These are phyloP conservation scores for Luehdorfia chinensis DNA, from an alignment of 1,140 invertebrate genomes.

Conservation along the genomic window DNA sequence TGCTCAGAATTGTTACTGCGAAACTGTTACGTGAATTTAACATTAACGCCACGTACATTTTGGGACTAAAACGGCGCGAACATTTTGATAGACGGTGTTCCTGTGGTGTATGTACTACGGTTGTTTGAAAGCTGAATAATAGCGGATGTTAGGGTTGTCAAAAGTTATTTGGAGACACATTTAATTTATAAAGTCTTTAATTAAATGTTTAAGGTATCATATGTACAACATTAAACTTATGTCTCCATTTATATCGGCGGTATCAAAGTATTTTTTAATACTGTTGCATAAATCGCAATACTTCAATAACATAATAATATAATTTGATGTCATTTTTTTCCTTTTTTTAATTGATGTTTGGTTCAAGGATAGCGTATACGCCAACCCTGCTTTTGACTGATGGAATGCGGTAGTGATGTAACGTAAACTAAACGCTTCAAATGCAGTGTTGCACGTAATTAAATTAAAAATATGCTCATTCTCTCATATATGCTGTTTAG, in stretches of 20 bases:
- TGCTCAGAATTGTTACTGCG: background rate
- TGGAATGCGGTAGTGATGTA: constrained; percentile 31
- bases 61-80: constrained; percentile 3
- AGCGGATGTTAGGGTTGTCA: constrained; percentile 5
- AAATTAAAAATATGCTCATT: constrained; percentile 24
- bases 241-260: too few relatives aligned
- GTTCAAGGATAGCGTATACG: too few relatives aligned
- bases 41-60: background rate
- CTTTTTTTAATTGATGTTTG: too few relatives aligned
- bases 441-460: constrained; percentile 23
- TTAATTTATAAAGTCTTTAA: too few relatives aligned
- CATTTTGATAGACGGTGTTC: constrained; percentile 1
- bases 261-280: too few relatives aligned
- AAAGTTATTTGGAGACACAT: background rate
- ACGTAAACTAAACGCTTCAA: constrained; percentile 19
- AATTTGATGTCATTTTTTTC: too few relatives aligned
- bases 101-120: constrained; percentile 1
- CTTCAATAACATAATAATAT: too few relatives aligned
- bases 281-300: too few relatives aligned
- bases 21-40: constrained; percentile 3
- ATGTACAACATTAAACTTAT: too few relatives aligned
- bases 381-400: constrained; percentile 13
- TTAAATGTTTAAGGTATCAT: too few relatives aligned
- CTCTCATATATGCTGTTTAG: background rate
- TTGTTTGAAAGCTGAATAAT: constrained; percentile 12